Evolutionary conservation across 2,797 vertebrate species (phyloP), one percentile per base, ranked within the genome.

Genomic region (Oceanodroma leucorhoa): DNA sequence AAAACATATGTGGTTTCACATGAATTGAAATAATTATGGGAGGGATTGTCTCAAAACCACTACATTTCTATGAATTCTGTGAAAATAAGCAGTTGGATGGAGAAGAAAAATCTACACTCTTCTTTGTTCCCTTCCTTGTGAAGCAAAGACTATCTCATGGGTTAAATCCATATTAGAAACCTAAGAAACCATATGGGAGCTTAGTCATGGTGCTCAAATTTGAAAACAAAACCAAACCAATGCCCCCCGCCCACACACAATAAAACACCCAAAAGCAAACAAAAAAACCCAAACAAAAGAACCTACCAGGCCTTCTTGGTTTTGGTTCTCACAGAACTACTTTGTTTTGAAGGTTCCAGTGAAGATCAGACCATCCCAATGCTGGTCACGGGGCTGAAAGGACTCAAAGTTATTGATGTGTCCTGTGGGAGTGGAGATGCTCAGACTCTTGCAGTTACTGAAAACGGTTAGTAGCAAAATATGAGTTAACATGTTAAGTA

Each of bases 401-500:
- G 99, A 29, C 97, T 99, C 40, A 99, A 99, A 96, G 99, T 99
- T 90, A 98, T 99, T 45, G 99, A 99, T 73, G 99, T 99, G 71
- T 98, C 99, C 0, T 99, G 99, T 97, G 99, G 99, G 4, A 99
- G 99, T 62, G 99, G 99, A 34, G 99, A 99, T 79, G 99, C 99
- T n/a, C 99, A 99, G 92, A 99, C 99, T 5, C 98, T 99, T 23
- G 98, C 99, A 9, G 99, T 99, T 90, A 99, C 99, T 19, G 99
- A 99, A 93, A 99, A 99, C 32, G 99, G 99, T 99, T 95, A 45
- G 97, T 97, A 98, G 53, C 58, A 72, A 83, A 92, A n/a, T 17
- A 12, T 8, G 79, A 30, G 17, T 38, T 70, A 34, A 50, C 12
- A 19, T 32, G 62, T 69, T 38, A 53, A 80, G 4, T 87, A 46